These are phyloP conservation scores for Sminthurinus aureus DNA, from an alignment of 2,888 invertebrate genomes.

Conservation along the genomic window DNA sequence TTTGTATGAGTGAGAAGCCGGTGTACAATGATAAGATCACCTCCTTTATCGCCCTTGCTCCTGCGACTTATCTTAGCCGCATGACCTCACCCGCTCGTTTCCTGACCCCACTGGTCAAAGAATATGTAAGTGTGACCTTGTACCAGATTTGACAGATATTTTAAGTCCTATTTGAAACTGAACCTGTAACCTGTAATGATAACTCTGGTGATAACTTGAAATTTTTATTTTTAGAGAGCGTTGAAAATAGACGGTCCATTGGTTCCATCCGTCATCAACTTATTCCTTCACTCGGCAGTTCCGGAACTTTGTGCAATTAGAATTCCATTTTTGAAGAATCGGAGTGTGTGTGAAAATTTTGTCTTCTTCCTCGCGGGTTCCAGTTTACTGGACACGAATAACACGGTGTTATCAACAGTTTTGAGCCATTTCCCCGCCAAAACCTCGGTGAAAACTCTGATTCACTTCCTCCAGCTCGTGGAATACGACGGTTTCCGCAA, in stretches of 20 bases:
- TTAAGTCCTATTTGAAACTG: neutral
- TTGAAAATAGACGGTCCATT: neutral
- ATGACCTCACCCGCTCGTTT: neutral
- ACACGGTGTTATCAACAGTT: neutral
- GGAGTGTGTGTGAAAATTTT: neutral
- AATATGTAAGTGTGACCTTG: neutral
- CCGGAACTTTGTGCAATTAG: neutral
- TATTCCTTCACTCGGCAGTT: neutral
- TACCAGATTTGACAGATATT: neutral
- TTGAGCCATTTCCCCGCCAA: neutral
- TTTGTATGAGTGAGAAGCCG: neutral
- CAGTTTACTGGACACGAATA: neutral
- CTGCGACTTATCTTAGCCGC: neutral
- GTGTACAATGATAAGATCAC: neutral
- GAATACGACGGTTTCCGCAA: neutral
- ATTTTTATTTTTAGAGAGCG: neutral
- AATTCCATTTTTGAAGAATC: neutral
- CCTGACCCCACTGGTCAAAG: neutral
- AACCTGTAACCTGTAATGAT: neutral
- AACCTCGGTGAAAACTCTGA: neutral
- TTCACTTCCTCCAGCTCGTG: neutral
- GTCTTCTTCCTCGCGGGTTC: neutral
- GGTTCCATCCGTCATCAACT: neutral
- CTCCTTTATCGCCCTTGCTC: neutral
- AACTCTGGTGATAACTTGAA: neutral